These are phyloP conservation scores for Drosophila quinaria DNA, from an alignment of 2,888 invertebrate species.

Conservation along the genomic window DNA sequence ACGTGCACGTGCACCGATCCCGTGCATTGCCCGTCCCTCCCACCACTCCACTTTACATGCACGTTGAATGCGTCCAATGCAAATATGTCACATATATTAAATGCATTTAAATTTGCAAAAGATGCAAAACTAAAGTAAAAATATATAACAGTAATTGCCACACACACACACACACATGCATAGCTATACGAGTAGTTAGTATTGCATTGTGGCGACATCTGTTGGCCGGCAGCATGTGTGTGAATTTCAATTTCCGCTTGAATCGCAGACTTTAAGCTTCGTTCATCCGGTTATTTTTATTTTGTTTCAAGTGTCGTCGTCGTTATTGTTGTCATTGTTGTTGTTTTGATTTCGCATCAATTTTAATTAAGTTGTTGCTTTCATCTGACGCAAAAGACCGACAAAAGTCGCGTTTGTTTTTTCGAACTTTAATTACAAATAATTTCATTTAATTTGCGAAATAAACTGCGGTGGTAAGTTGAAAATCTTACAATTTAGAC, in stretches of 20 bases:
- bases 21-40: neutral
- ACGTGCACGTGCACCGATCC: constrained; percentile 48
- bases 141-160: constrained; percentile 56
- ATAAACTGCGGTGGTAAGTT: constrained; percentile 23
- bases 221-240: constrained; percentile 57
- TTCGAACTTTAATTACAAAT: neutral
- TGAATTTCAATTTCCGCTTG: constrained; percentile 66
- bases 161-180: neutral
- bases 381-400: neutral
- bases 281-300: constrained; percentile 37
- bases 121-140: constrained; percentile 66
- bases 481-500: neutral
- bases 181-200: constrained; percentile 9
- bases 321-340: neutral
- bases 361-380: constrained; percentile 46
- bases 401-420: constrained; percentile 16
- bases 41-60: neutral
- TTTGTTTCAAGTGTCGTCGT: neutral
- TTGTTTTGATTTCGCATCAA: constrained; percentile 16
- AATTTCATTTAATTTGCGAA: neutral
- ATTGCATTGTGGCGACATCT: constrained; percentile 60
- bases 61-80: constrained; percentile 59
- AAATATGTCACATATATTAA: constrained; percentile 74
- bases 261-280: constrained; percentile 39
- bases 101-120: constrained; percentile 69